Evolutionary conservation across 2,113 vertebrate species (phyloP), one percentile per base, ranked within the genome.

Genomic region (Hipposideros armiger): DNA sequence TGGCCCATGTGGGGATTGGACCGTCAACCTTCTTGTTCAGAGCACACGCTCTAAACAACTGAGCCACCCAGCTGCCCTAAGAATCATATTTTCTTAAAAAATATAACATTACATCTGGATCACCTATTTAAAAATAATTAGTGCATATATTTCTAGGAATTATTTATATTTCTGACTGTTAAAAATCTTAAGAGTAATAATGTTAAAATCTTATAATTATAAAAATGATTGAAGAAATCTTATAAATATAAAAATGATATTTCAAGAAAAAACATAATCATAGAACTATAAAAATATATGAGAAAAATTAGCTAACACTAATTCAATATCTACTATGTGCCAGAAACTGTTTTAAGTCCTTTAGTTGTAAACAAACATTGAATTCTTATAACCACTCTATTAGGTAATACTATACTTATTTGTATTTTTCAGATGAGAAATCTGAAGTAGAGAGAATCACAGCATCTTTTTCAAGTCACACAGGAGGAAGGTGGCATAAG

Each of bases 381-480:
- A 82, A 73, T 95, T 9, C n/a, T 91, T 32, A 45, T 66, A 70
- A n/a, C 3, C 24, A 89, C 36, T 85, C 4, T 77, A 6, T 54
- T 67, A 84, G 45, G 3, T 32, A 85, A 8, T 7, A 73, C 3
- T 45, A 11, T 62, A n/a, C 67, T 88, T 32, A 88, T 28, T 81
- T 90, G 15, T 16, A 83, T 93, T 94, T 95, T 86, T 86, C 11
- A 78, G 58, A 45, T 45, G 11, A 87, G n/a, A 19, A 87, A 45
- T 69, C 50, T 76, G 8, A 24, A 69, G 17, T 26, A 47, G 3
- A 40, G 42, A 81, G 52, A 93, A 82, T 28, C 42, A 4, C 11
- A 62, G 4, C 24, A 69, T 42, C 22, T 70, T 90, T 86, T 32
- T 42, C 24, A 80, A 74, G 69, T 69, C 22, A 74, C 45, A 60